Percentiles rank a stretch among this genome's conserved stretches.
Conservation (phyloP, 2,888 invertebrate species). For the Liopterus haemorrhoidalis region DNA sequence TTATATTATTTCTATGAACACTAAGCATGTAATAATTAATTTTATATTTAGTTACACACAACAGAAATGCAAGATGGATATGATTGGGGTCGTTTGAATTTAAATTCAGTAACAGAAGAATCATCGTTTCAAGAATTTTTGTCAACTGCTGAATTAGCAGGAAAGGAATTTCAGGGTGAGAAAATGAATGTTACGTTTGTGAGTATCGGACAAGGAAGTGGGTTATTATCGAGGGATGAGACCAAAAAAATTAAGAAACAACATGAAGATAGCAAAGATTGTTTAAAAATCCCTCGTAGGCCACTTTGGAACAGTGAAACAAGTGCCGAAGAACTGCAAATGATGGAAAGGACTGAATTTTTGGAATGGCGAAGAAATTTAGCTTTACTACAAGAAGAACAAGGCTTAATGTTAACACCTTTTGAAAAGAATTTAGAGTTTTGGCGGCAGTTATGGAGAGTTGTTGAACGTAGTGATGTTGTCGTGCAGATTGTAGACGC, state of each 20-base stretch:
- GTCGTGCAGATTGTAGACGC: constrained; percentile 94
- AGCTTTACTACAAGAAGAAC: constrained; percentile 68
- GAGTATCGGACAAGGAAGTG: constrained; percentile 55
- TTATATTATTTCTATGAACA: constrained; percentile 35
- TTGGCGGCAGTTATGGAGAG: constrained; percentile 98
- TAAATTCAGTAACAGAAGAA: constrained; percentile 91
- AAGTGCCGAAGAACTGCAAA: constrained; percentile 72
- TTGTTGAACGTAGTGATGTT: constrained; percentile 92
- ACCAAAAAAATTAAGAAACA: constrained; percentile 48
- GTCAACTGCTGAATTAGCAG: constrained; percentile 89
- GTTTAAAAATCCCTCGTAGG: constrained; percentile 77
- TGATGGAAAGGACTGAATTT: constrained; percentile 75
- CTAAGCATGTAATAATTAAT: constrained; percentile 18
- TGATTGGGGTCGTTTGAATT: constrained; percentile 84
- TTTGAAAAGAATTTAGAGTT: constrained; percentile 97
- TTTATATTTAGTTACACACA: constrained; percentile 63
- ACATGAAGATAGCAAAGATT: constrained; percentile 55
- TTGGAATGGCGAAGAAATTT: constrained; percentile 85
- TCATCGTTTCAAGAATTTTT: constrained; percentile 95
- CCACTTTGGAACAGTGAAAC: constrained; percentile 75
- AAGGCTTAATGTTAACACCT: constrained; percentile 83
- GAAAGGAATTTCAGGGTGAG: constrained; percentile 88
- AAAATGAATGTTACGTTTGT: constrained; percentile 78
- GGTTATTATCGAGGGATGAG: constrained; percentile 57
- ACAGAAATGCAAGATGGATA: constrained; percentile 85